Percentiles rank a stretch among this genome's conserved stretches.
Evolutionary conservation across 2,113 vertebrate genomes (phyloP).

Genomic region (Macrotus californicus): DNA sequence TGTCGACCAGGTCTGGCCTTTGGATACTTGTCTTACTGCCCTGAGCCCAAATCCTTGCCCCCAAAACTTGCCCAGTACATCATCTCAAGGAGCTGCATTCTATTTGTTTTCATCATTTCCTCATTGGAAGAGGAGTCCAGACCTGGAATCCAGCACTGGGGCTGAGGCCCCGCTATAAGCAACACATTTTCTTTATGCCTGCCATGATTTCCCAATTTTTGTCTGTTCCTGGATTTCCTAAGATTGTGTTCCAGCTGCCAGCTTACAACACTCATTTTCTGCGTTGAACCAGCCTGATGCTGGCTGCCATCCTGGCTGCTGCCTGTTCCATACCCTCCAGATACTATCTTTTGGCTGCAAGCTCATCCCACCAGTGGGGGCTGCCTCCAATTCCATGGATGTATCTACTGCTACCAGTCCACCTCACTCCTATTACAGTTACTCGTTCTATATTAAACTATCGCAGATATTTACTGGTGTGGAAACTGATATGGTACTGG

Average conservation of each 20-base stretch:
- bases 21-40: neutral
- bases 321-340: neutral
- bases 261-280: neutral
- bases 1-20: neutral
- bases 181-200: constrained; percentile 16
- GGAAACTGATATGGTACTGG: constrained; percentile 44
- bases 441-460: constrained; percentile 34
- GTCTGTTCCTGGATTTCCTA: neutral
- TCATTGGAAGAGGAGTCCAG: neutral
- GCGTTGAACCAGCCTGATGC: neutral
- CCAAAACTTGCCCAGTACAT: neutral
- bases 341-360: neutral
- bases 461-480: constrained; percentile 26
- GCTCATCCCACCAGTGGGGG: neutral
- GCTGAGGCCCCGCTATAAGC: neutral
- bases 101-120: neutral
- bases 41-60: neutral
- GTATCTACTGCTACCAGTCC: neutral
- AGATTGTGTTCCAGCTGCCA: constrained; percentile 17
- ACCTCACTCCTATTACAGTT: neutral
- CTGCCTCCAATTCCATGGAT: neutral
- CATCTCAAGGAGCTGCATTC: neutral
- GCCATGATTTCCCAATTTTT: neutral
- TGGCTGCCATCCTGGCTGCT: constrained; percentile 35
- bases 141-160: neutral